phyloP scores from a whole-genome alignment of 2,113 vertebrate species.

The Alligator sinensis region DNA sequence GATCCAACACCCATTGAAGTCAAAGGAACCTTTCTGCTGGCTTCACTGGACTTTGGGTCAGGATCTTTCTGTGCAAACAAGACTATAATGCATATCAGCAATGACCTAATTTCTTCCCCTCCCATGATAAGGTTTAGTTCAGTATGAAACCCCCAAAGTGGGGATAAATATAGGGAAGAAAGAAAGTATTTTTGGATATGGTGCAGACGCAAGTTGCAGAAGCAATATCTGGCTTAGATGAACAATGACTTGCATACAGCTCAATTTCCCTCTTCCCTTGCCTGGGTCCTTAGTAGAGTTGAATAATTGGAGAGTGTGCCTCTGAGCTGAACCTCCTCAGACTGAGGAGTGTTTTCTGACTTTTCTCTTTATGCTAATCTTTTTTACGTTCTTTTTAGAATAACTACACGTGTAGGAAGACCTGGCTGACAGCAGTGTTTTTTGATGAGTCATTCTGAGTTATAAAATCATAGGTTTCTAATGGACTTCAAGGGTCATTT shows the following conservation, averaged over 20 bases:
- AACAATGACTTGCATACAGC: not conserved
- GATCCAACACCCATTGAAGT: not conserved
- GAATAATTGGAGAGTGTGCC: not conserved
- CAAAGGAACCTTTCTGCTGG: not conserved
- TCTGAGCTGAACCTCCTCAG: not conserved
- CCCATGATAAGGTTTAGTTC: not conserved
- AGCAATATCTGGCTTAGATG: not conserved
- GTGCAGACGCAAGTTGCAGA: not conserved
- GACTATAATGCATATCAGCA: accelerated
- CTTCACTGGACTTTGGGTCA: not conserved
- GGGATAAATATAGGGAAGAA: not conserved
- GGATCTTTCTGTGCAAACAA: not conserved
- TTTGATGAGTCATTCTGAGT: conserved; percentile 61
- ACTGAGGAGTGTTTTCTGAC: not conserved
- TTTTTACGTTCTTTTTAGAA: not conserved
- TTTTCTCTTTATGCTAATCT: conserved; percentile 50
- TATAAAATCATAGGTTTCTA: too few relatives aligned
- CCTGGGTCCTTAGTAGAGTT: not conserved
- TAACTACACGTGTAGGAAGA: conserved; percentile 63
- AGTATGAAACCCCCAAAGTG: accelerated
- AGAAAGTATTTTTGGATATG: not conserved
- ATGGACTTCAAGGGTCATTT: too few relatives aligned
- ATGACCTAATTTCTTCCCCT: not conserved
- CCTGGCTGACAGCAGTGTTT: conserved; percentile 64
- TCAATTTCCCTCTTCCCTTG: not conserved